Percentiles rank a stretch among this genome's conserved stretches.
Conservation (phyloP, 2,888 invertebrate species). For the Drosophila paramelanica region DNA sequence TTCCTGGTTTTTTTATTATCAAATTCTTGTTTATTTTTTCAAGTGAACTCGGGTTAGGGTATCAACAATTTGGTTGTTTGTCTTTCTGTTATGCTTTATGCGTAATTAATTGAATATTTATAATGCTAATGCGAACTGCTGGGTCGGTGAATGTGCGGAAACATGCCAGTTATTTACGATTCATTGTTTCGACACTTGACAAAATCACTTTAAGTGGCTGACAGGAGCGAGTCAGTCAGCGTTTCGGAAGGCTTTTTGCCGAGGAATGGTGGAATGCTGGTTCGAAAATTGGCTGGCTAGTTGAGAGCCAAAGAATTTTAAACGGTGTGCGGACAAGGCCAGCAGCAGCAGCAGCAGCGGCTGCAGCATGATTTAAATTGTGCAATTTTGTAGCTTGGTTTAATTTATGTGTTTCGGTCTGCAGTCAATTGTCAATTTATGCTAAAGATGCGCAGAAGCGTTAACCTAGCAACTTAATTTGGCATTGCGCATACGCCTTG, state of each 20-base stretch:
- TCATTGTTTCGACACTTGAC: conserved; percentile 72
- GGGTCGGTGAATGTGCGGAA: conserved; percentile 75
- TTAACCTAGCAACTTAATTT: conserved; percentile 56
- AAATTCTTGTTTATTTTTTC: not conserved
- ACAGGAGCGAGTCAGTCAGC: conserved; percentile 28
- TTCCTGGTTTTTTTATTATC: no score
- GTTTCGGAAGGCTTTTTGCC: no score
- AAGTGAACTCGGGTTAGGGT: conserved; percentile 4
- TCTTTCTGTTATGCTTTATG: conserved; percentile 49
- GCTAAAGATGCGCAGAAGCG: conserved; percentile 42
- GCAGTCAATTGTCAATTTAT: conserved; percentile 50
- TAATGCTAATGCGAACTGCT: conserved; percentile 53
- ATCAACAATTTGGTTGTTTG: conserved; percentile 2
- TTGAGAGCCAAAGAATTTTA: conserved; percentile 40
- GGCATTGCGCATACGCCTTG: conserved; percentile 53
- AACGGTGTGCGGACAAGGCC: conserved; percentile 30
- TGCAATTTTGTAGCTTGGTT: conserved; percentile 49
- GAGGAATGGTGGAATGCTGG: not conserved
- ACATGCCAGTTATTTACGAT: conserved; percentile 69
- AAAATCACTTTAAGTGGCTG: conserved; percentile 52
- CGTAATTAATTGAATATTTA: conserved; percentile 74
- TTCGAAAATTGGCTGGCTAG: conserved; percentile 28
- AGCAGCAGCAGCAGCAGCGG: not conserved
- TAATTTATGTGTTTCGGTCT: conserved; percentile 25
- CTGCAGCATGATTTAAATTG: conserved; percentile 46